These are phyloP conservation scores for Cichlasoma orientale DNA, from an alignment of 2,797 vertebrate species.

Conservation along the genomic window DNA sequence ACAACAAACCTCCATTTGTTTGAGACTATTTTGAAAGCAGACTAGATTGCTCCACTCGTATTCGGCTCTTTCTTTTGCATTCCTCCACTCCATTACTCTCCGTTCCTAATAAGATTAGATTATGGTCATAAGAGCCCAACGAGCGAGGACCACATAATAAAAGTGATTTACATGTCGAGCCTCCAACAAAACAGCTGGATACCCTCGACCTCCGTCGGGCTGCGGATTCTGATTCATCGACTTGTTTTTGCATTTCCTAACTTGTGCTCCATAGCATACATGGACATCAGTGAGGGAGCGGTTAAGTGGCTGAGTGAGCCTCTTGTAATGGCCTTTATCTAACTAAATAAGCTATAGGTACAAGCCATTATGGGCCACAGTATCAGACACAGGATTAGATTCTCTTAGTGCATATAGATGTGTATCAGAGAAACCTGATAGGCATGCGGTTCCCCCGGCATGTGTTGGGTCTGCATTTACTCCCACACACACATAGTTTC, in stretches of 20 bases:
- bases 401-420: constrained; percentile 55
- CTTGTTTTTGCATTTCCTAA: background rate
- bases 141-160: background rate
- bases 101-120: constrained; percentile 25
- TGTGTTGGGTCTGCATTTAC: constrained; percentile 36
- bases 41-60: background rate
- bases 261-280: background rate
- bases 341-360: constrained; percentile 45
- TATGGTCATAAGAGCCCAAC: background rate
- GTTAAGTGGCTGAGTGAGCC: constrained; percentile 20
- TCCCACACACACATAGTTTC: background rate
- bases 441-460: constrained; percentile 17
- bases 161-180: background rate
- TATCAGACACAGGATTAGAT: constrained; percentile 65
- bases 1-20: background rate
- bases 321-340: constrained; percentile 48
- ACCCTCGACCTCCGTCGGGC: background rate
- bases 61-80: background rate
- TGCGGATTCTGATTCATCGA: background rate
- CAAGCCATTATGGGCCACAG: constrained; percentile 35
- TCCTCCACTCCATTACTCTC: constrained; percentile 4
- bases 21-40: background rate
- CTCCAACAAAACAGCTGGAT: background rate
- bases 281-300: constrained; percentile 3
- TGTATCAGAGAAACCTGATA: constrained; percentile 61